These are phyloP conservation scores for Eudemis profundana DNA, from an alignment of 2,888 invertebrate species.

Conservation along the genomic window DNA sequence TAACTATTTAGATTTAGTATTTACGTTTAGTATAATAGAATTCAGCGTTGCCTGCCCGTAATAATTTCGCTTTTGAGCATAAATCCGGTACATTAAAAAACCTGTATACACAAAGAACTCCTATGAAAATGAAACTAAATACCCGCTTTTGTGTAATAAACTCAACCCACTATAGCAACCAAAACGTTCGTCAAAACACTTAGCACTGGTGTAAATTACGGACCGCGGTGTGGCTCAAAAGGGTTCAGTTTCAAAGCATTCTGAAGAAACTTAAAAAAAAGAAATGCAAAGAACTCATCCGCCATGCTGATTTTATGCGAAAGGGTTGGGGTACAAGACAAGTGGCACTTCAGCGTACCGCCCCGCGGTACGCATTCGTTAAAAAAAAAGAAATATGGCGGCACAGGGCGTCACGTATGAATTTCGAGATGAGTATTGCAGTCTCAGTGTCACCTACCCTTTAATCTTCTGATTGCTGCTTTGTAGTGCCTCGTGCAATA, in stretches of 20 bases:
- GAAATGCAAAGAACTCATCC: conserved; percentile 73
- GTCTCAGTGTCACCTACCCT: conserved; percentile 59
- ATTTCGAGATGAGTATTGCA: conserved; percentile 51
- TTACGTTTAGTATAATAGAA: too few relatives aligned
- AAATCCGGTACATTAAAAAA: conserved; percentile 5
- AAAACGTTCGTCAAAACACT: conserved; percentile 60
- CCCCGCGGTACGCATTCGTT: conserved; percentile 69
- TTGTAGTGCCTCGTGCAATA: conserved; percentile 15
- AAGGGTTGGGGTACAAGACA: conserved; percentile 73
- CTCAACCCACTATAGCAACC: conserved; percentile 45
- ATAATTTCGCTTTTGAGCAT: too few relatives aligned
- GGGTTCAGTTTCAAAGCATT: conserved; percentile 77
- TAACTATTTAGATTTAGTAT: too few relatives aligned
- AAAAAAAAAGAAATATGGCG: conserved; percentile 70
- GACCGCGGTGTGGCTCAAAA: conserved; percentile 67
- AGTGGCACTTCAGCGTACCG: conserved; percentile 80
- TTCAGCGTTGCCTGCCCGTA: too few relatives aligned
- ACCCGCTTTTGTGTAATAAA: conserved; percentile 8
- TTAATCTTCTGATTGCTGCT: conserved; percentile 75
- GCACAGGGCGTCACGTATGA: conserved; percentile 53
- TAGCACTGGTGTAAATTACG: conserved; percentile 78
- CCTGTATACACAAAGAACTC: conserved; percentile 5
- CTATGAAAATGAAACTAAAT: conserved; percentile 25
- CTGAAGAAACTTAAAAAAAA: conserved; percentile 67
- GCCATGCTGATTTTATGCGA: conserved; percentile 79